These are phyloP conservation scores for Trochalopteron elliotii DNA, from an alignment of 2,113 vertebrate species.

Conservation along the genomic window DNA sequence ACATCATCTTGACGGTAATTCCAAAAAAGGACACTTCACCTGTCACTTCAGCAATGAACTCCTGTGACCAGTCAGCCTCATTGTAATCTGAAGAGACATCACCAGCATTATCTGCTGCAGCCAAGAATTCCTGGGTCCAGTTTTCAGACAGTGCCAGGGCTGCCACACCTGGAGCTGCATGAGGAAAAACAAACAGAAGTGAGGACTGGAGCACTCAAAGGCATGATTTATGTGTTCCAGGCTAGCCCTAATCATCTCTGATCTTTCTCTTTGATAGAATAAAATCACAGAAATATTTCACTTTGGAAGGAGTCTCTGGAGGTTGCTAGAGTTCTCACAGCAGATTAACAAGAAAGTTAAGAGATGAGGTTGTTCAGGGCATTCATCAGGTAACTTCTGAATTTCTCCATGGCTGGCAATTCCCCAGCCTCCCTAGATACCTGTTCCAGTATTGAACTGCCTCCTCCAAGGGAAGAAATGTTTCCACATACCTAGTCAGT, in stretches of 20 bases:
- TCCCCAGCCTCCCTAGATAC: not conserved
- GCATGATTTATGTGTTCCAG: not conserved
- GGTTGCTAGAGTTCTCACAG: not conserved
- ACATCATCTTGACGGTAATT: not conserved
- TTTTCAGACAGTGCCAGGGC: constrained; percentile 93
- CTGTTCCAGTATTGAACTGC: not conserved
- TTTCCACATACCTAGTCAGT: not conserved
- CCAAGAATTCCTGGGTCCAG: constrained; percentile 93
- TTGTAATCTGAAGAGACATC: constrained; percentile 83
- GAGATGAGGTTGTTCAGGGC: not conserved
- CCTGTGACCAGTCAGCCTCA: constrained; percentile 94
- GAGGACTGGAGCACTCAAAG: not conserved
- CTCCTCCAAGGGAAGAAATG: not conserved
- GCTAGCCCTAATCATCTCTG: not conserved
- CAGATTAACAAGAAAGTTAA: not conserved
- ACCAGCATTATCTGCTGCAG: constrained; percentile 77
- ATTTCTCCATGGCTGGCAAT: not conserved
- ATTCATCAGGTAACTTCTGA: not conserved
- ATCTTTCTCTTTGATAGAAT: not conserved
- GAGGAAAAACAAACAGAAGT: not conserved
- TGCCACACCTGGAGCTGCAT: constrained; percentile 91
- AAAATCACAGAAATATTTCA: not conserved
- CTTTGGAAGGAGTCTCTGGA: not conserved
- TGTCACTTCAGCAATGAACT: constrained; percentile 95
- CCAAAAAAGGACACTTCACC: constrained; percentile 69